Evolutionary conservation across 1,140 invertebrate species (phyloP).

Genomic region (Zeugodacus cucurbitae): DNA sequence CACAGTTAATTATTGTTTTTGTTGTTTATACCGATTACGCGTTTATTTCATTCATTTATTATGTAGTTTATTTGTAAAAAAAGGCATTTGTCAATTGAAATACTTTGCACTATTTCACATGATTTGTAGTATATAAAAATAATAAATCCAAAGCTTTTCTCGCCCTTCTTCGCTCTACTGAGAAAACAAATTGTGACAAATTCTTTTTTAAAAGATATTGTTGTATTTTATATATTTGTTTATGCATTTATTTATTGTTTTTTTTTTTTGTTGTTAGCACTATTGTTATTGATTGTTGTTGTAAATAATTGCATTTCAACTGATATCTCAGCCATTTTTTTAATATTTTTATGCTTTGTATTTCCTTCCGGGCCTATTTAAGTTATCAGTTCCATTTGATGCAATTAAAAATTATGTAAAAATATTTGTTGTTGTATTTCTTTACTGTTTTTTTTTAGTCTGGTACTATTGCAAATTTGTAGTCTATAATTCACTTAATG

Average conservation of each 20-base stretch:
- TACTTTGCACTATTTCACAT: conserved; percentile 15
- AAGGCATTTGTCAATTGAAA: conserved; percentile 32
- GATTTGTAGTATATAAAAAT: background rate
- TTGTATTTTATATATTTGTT: background rate
- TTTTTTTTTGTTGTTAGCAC: too few species aligned
- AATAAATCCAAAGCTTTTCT: background rate
- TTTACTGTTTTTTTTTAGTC: background rate
- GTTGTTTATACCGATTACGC: conserved; percentile 34
- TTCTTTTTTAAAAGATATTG: conserved; percentile 5
- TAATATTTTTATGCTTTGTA: background rate
- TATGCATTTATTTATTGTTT: background rate
- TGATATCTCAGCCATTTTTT: background rate
- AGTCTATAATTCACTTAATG: background rate
- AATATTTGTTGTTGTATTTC: conserved; percentile 22
- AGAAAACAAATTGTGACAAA: background rate
- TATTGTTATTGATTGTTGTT: conserved; percentile 36
- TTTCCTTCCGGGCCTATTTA: background rate
- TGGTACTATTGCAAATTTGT: conserved; percentile 34
- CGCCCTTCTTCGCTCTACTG: background rate
- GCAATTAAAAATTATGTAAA: conserved; percentile 27
- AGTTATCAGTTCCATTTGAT: background rate
- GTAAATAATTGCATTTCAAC: conserved; percentile 19
- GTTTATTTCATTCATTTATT: conserved; percentile 26
- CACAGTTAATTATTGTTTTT: conserved; percentile 34
- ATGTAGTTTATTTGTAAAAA: conserved; percentile 41